phyloP scores from a whole-genome alignment of 2,888 invertebrate genomes.

The Eumerus sabulonum region DNA sequence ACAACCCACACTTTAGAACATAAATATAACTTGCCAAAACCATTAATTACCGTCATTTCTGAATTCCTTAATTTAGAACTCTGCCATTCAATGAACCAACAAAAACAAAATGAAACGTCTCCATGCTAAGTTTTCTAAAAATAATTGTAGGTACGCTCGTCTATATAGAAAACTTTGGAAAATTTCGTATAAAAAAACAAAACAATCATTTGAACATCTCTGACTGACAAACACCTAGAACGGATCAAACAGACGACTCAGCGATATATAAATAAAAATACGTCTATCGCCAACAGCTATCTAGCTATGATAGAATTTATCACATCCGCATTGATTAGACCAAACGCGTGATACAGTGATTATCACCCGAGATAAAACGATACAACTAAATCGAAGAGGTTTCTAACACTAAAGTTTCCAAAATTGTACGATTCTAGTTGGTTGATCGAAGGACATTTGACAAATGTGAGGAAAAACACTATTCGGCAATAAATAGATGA shows the following conservation, averaged over 20 bases:
- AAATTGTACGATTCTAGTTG: no score
- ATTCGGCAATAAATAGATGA: no score
- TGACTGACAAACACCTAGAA: constrained; percentile 21
- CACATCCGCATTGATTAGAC: constrained; percentile 43
- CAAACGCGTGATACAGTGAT: no score
- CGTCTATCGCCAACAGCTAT: neutral
- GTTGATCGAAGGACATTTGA: no score
- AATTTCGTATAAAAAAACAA: constrained; percentile 28
- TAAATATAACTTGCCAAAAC: constrained; percentile 47
- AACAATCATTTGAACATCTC: constrained; percentile 12
- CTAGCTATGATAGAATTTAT: constrained; percentile 54
- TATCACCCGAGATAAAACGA: no score
- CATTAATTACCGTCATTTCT: constrained; percentile 57
- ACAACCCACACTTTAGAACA: constrained; percentile 33
- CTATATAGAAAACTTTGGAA: neutral
- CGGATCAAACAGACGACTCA: no score
- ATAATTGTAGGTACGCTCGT: neutral
- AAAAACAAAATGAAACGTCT: constrained; percentile 1
- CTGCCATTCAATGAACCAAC: no score
- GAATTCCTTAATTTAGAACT: constrained; percentile 35
- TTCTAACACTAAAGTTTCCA: no score
- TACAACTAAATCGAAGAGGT: no score
- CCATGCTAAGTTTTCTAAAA: constrained; percentile 18
- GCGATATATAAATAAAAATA: neutral
- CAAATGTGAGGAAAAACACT: no score